Evolutionary conservation across 2,797 vertebrate species (phyloP), one percentile per base, ranked within the genome.

Genomic region (Neosilurus mollespiculum): DNA sequence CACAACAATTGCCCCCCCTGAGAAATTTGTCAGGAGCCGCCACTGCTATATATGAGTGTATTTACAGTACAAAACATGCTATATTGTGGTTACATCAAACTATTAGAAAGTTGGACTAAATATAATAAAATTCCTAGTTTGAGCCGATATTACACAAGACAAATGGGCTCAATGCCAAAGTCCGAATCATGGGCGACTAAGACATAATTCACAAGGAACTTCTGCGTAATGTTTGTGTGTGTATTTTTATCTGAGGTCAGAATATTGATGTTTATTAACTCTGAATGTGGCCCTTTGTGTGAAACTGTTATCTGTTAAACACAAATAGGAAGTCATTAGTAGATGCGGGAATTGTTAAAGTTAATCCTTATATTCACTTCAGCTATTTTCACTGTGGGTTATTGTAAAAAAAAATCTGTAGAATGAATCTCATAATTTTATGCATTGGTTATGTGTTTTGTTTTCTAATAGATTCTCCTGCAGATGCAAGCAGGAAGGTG

Each of bases 401-500:
- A 75, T 58, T 73, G 24, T 30, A 5, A 14, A 72, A 9, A 2
- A 70, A 49, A 70, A 51, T 56, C 9, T 5, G 3, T 56, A 26
- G 0, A 76, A 51, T 3, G 49, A 51, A 64, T 18, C 53, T 58
- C 22, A 9, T 72, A 66, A 72, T 80, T 80, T 4, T 53, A 51
- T 64, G 30, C 24, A 9, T 22, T 81, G 24, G 62, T 11, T 3
- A 71, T 24, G 16, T 16, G 53, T 77, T 81, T 49, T 43, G 18
- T 73, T 72, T 76, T 34, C 75, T 6, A 88, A 84, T 89, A 99
- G 98, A 97, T 93, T 93, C 96, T 30, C 96, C 96, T 0, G 89
- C 91, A 83, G 98, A 99, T 84, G 90, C 93, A 24, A 98, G 97
- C 93, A 95, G 97, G 84, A 96, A 91, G 84, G 96, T 98, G 83